Conservation (phyloP, 2,888 invertebrate genomes). For the Microplitis deprimator region DNA sequence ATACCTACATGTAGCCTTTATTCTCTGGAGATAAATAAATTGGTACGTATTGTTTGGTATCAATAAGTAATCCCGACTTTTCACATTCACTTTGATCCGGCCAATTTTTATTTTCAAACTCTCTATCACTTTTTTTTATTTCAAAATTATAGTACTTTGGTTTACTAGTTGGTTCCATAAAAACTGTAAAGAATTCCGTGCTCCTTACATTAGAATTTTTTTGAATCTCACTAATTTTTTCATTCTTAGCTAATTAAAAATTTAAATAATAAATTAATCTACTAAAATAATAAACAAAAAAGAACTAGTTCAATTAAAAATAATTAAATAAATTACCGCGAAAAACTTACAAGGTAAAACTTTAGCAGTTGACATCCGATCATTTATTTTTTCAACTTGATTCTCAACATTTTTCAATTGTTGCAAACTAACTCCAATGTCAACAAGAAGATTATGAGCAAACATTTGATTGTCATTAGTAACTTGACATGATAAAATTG, state of each 20-base stretch:
- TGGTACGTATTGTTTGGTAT: slow-evolving; percentile 73
- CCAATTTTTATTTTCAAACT: slow-evolving; percentile 57
- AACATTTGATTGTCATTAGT: slow-evolving; percentile 66
- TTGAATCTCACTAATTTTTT: slow-evolving; percentile 39
- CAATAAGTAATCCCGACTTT: slow-evolving; percentile 48
- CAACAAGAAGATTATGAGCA: slow-evolving; percentile 69
- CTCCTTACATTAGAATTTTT: slow-evolving; percentile 45
- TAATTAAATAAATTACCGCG: background rate
- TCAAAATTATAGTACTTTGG: slow-evolving; percentile 57
- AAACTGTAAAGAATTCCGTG: slow-evolving; percentile 51
- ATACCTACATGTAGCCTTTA: slow-evolving; percentile 81
- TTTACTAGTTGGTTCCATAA: slow-evolving; percentile 57
- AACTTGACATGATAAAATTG: slow-evolving; percentile 69
- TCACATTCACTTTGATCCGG: slow-evolving; percentile 56
- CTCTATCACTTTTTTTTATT: slow-evolving; percentile 53
- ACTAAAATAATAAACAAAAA: slow-evolving; percentile 3
- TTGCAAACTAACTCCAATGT: slow-evolving; percentile 72
- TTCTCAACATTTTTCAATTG: slow-evolving; percentile 73
- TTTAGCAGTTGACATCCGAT: slow-evolving; percentile 67
- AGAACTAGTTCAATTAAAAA: background rate
- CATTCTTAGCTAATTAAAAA: slow-evolving; percentile 43
- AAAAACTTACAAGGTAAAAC: slow-evolving; percentile 51
- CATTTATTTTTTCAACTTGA: slow-evolving; percentile 73
- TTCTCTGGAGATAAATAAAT: slow-evolving; percentile 84
- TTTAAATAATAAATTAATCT: slow-evolving; percentile 4